Evolutionary conservation across 2,797 vertebrate genomes (phyloP).

Genomic region (Karalla daura): DNA sequence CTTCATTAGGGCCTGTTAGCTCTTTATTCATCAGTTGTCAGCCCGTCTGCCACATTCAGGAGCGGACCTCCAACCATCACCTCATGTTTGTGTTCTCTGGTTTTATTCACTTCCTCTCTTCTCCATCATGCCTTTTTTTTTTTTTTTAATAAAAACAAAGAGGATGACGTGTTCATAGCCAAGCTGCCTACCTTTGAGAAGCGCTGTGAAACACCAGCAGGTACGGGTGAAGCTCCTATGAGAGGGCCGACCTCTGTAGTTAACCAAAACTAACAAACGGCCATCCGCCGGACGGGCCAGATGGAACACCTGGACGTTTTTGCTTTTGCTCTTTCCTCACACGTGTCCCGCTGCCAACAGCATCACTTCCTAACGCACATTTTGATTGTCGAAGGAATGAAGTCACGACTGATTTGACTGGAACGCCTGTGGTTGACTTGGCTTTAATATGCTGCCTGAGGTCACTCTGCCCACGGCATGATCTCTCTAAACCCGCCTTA

Average conservation of each 20-base stretch:
- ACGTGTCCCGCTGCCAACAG: neutral
- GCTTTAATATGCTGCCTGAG: constrained; percentile 15
- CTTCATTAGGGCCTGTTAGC: constrained; percentile 16
- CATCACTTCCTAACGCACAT: constrained; percentile 44
- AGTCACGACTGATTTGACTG: constrained; percentile 18
- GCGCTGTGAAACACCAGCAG: constrained; percentile 89
- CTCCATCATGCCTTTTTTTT: constrained; percentile 54
- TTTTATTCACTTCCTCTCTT: constrained; percentile 58
- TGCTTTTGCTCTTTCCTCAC: constrained; percentile 35
- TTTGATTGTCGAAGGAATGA: constrained; percentile 13
- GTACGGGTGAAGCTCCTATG: constrained; percentile 80
- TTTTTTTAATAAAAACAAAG: constrained; percentile 81
- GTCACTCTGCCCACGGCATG: constrained; percentile 10
- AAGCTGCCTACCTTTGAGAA: constrained; percentile 93
- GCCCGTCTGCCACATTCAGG: neutral
- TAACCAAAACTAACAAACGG: constrained; percentile 63
- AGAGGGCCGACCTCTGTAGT: constrained; percentile 14
- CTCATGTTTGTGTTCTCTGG: constrained; percentile 62
- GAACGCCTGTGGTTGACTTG: constrained; percentile 1
- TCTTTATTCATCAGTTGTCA: constrained; percentile 21
- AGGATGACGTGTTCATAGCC: constrained; percentile 87
- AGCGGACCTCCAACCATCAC: constrained; percentile 20
- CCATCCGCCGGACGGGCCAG: constrained; percentile 22
- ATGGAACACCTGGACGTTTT: constrained; percentile 17
- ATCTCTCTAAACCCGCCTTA: constrained; percentile 3